A percentile compares a stretch with the other conserved stretches of the same genome.
Conservation (phyloP, 1,140 invertebrate species). For the Elymnias hypermnestra region DNA sequence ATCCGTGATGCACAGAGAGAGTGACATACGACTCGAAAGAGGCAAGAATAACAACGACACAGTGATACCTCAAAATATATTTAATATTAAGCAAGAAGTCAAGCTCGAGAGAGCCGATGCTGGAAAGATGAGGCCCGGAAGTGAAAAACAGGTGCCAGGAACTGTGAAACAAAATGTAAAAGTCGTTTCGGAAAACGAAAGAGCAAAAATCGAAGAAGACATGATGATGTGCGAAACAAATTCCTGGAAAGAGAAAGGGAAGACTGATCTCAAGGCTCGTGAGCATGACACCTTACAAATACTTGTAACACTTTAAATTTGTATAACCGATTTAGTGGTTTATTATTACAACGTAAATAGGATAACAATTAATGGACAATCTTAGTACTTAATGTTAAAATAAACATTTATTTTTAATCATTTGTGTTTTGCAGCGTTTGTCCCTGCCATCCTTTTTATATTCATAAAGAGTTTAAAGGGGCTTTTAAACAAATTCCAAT, state of each 20-base stretch:
- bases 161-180: slow-evolving; percentile 30
- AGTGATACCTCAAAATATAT: slow-evolving; percentile 48
- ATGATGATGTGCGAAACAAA: slow-evolving; percentile 51
- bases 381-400: no score
- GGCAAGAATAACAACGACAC: slow-evolving; percentile 36
- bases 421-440: no score
- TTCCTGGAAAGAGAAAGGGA: slow-evolving; percentile 20
- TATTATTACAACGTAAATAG: no score
- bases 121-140: no score
- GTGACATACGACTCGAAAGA: slow-evolving; percentile 55
- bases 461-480: no score
- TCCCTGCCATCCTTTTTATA: no score
- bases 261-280: background rate
- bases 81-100: slow-evolving; percentile 69
- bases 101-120: slow-evolving; percentile 50
- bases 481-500: no score
- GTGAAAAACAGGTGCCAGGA: slow-evolving; percentile 19
- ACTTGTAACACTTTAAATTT: slow-evolving; percentile 31
- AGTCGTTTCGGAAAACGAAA: slow-evolving; percentile 12
- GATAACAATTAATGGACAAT: no score
- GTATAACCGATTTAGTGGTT: background rate
- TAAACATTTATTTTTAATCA: no score
- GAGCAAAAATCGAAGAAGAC: slow-evolving; percentile 37
- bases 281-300: slow-evolving; percentile 32
- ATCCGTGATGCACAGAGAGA: slow-evolving; percentile 53